Base-by-base conservation (phyloP, 1,140 invertebrate species). In the Campoletis sonorensis region DNA sequence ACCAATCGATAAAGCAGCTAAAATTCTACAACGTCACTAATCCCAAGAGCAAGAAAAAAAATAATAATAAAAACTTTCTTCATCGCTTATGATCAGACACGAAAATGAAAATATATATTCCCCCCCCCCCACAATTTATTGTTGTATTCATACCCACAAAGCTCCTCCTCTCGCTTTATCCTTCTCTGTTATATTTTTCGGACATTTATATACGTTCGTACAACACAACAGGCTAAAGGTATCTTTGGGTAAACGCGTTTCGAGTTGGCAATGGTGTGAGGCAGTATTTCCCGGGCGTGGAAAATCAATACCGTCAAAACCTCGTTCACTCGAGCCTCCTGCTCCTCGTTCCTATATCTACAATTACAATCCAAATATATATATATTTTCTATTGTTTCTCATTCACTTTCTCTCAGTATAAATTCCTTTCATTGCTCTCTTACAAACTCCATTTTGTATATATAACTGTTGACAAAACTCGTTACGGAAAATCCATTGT, bases 251-350 rank as follows among this genome's bases (percentile, higher is more conserved):
- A 78, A 67, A 70, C 81, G 81, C n/a, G n/a, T n/a, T 82, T 82
- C 71, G 75, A 77, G 75, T 81, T 72, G 81, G 67, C 33, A 58
- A 79, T 82, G 68, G 81, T 82, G 64, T 72, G 64, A 72, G 67
- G 81, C n/a, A 40, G 27, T 77, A 61, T 78, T 61, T 78, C 81
- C 77, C 72, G 58, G 71, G 67, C 71, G 77, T 79, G 68, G 76
- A 82, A 82, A 82, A 82, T 82, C 81, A 82, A 82, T 82, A 82
- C 68, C 76, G 76, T 73, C 77, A 72, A 82, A 82, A 82, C 68
- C 81, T 73, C 72, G 71, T 30, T 64, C 51, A 61, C 79, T 73
- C 70, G 45, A 45, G 68, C 54, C 49, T 61, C 37, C 49, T 58
- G 33, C 30, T 67, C 54, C 37, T 7, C n/a, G n/a, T n/a, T n/a